phyloP scores from a whole-genome alignment of 2,113 vertebrate species.

The Atherinomorus stipes region DNA sequence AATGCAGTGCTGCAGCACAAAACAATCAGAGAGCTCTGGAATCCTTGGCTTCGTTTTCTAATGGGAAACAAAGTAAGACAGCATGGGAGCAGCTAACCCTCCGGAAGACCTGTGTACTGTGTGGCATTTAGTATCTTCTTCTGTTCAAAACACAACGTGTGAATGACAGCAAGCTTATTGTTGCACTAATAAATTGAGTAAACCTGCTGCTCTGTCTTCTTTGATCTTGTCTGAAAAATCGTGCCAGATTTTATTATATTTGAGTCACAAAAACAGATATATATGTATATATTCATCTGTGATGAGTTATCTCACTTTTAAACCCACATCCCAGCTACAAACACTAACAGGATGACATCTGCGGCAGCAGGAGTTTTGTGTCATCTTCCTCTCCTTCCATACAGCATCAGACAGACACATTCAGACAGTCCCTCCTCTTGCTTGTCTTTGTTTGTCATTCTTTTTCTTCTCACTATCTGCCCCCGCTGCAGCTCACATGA shows the following conservation, averaged over 20 bases:
- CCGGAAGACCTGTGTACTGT: slow-evolving; percentile 6
- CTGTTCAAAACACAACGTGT: slow-evolving; percentile 10
- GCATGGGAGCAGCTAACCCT: slow-evolving; percentile 27
- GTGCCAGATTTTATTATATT: slow-evolving; percentile 18
- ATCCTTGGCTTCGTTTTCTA: slow-evolving; percentile 46
- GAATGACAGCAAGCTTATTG: slow-evolving; percentile 12
- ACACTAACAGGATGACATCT: slow-evolving; percentile 1
- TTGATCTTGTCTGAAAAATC: slow-evolving; percentile 14
- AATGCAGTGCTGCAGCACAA: slow-evolving; percentile 56
- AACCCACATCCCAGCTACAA: slow-evolving; percentile 5
- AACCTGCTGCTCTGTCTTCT: slow-evolving; percentile 8
- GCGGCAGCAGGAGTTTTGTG: slow-evolving; percentile 13
- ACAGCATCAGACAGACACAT: slow-evolving; percentile 22
- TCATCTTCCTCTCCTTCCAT: slow-evolving; percentile 15
- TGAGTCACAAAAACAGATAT: slow-evolving; percentile 1
- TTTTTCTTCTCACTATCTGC: background rate
- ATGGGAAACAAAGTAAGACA: slow-evolving; percentile 24
- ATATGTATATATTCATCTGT: background rate
- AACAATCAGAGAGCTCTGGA: slow-evolving; percentile 57
- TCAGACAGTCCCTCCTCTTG: slow-evolving; percentile 20
- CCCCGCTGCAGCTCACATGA: slow-evolving; percentile 36
- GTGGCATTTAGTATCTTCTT: background rate
- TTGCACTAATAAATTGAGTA: slow-evolving; percentile 3
- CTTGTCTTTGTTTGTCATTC: slow-evolving; percentile 41
- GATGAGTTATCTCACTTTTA: background rate